A percentile compares a stretch with the other conserved stretches of the same genome.
Conservation (phyloP, 2,797 vertebrate species). For the Halcyon leucocephala region DNA sequence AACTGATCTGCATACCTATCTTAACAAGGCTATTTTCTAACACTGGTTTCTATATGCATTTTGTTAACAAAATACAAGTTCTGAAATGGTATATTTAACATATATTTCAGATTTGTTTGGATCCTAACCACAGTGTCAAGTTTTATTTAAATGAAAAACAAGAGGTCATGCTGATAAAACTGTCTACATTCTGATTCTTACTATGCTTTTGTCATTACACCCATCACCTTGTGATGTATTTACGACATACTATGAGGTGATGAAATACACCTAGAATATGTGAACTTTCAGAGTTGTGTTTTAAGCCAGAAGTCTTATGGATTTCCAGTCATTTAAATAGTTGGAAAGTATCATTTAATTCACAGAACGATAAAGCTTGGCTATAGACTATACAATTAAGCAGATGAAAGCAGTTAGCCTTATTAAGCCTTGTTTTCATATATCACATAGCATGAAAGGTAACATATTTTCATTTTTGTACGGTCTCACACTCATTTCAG, state of each 20-base stretch:
- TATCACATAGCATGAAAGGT: not conserved
- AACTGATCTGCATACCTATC: accelerated
- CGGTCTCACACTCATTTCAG: not conserved
- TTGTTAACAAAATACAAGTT: not conserved
- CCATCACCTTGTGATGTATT: not conserved
- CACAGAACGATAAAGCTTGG: not conserved
- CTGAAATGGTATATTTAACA: not conserved
- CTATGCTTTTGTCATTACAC: not conserved
- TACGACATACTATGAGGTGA: not conserved
- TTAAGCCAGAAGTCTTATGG: not conserved
- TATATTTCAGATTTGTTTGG: not conserved
- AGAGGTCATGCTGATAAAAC: not conserved
- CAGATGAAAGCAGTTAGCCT: constrained; percentile 14
- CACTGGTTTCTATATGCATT: not conserved
- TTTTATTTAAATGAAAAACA: not conserved
- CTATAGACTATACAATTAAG: constrained; percentile 33
- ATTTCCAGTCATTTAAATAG: constrained; percentile 24
- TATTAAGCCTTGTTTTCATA: constrained; percentile 41
- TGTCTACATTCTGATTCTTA: not conserved
- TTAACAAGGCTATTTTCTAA: not conserved
- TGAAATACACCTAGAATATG: not conserved
- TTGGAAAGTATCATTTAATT: not conserved
- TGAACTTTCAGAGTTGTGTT: not conserved
- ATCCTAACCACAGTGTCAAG: not conserved
- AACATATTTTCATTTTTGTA: not conserved